phyloP scores from a whole-genome alignment of 1,140 invertebrate genomes.

The Eumeta japonica region DNA sequence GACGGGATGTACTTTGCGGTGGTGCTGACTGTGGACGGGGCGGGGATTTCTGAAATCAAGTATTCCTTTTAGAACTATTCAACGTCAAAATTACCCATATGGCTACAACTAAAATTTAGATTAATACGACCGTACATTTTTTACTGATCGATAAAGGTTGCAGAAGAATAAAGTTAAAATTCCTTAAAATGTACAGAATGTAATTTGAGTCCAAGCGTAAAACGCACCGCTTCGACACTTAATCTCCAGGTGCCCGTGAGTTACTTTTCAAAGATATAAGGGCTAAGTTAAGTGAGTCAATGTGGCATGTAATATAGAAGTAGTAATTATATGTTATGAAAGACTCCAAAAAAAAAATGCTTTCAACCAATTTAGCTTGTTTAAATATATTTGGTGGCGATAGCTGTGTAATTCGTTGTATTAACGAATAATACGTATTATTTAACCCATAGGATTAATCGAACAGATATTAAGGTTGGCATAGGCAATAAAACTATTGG shows the following conservation, averaged over 20 bases:
- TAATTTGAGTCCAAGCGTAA: too few species aligned
- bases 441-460: too few species aligned
- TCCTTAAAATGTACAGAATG: too few species aligned
- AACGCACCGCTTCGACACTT: too few species aligned
- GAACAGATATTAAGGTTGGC: too few species aligned
- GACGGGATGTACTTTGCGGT: constrained; percentile 54
- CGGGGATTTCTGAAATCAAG: constrained; percentile 64
- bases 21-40: constrained; percentile 67
- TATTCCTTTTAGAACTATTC: constrained; percentile 2
- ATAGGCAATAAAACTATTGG: too few species aligned
- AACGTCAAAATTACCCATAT: constrained; percentile 5
- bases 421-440: not conserved
- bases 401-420: not conserved
- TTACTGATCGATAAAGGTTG: not conserved
- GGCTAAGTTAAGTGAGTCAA: not conserved
- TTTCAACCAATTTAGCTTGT: not conserved
- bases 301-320: not conserved
- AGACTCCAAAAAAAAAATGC: too few species aligned
- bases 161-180: too few species aligned
- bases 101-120: not conserved
- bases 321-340: too few species aligned
- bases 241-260: too few species aligned
- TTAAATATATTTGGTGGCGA: not conserved
- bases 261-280: not conserved
- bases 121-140: not conserved